Conservation (phyloP, 1,140 invertebrate genomes). For the Lasioglossum baleicum region DNA sequence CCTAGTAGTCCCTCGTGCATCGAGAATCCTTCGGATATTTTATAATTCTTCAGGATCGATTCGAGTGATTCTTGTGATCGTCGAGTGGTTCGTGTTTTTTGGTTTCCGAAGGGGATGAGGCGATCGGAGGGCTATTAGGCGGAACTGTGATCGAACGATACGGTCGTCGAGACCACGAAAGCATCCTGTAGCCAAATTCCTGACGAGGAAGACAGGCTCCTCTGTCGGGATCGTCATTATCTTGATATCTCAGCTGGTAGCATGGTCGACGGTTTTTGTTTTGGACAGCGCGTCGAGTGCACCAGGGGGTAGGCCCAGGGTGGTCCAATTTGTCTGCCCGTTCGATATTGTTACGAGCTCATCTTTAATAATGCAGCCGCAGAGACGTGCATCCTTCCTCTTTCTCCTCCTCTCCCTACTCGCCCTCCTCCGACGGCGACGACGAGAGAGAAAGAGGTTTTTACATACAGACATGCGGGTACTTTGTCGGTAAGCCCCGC, state of each 20-base stretch:
- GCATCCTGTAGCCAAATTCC: slow-evolving; percentile 56
- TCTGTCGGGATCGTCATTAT: slow-evolving; percentile 67
- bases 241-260: slow-evolving; percentile 69
- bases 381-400: slow-evolving; percentile 25
- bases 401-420: too few species aligned
- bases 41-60: too few species aligned
- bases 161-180: slow-evolving; percentile 3
- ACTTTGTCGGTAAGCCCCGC: slow-evolving; percentile 16
- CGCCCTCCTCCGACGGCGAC: too few species aligned
- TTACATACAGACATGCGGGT: slow-evolving; percentile 13
- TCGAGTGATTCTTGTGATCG: too few species aligned
- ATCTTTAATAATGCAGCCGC: slow-evolving; percentile 77
- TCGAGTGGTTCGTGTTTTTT: not conserved
- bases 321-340: slow-evolving; percentile 80
- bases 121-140: too few species aligned
- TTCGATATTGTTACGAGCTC: slow-evolving; percentile 79
- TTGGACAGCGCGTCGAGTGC: slow-evolving; percentile 60
- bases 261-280: slow-evolving; percentile 62
- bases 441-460: not conserved
- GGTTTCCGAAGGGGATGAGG: too few species aligned
- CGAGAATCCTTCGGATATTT: too few species aligned
- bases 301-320: slow-evolving; percentile 71
- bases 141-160: slow-evolving; percentile 2
- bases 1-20: too few species aligned
- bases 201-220: slow-evolving; percentile 37